These are phyloP conservation scores for Sycophila sp. DNA, from an alignment of 1,140 invertebrate species.

Conservation along the genomic window DNA sequence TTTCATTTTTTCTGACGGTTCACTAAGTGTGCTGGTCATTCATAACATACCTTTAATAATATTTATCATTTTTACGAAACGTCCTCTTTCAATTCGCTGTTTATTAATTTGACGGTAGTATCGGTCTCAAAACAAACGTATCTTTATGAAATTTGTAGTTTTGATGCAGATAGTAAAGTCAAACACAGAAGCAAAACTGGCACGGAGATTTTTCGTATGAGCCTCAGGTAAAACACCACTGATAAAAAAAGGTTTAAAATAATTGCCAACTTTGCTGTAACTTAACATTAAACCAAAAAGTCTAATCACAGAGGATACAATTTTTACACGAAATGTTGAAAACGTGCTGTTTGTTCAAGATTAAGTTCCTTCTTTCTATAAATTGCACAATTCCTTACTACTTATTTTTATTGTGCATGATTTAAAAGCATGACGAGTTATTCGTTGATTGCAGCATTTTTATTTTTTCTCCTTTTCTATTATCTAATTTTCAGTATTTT, in stretches of 20 bases:
- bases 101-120: constrained; percentile 17
- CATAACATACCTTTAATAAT: no score
- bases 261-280: constrained; percentile 25
- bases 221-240: constrained; percentile 61
- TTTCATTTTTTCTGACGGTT: constrained; percentile 1
- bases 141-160: constrained; percentile 33
- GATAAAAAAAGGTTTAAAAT: constrained; percentile 18
- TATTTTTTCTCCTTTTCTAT: constrained; percentile 6
- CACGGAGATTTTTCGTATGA: constrained; percentile 66
- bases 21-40: neutral
- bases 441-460: constrained; percentile 10
- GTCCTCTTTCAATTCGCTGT: neutral
- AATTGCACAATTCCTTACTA: constrained; percentile 31
- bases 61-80: neutral
- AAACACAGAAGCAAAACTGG: constrained; percentile 61
- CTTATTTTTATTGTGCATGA: constrained; percentile 33
- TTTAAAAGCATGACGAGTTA: constrained; percentile 24
- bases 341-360: constrained; percentile 29
- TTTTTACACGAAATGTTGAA: constrained; percentile 20
- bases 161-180: constrained; percentile 42
- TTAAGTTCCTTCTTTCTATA: constrained; percentile 11
- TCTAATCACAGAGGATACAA: constrained; percentile 16
- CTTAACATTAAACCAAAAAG: neutral
- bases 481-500: no score
- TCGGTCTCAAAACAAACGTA: constrained; percentile 31